Conservation (phyloP, 2,797 vertebrate genomes). For the Gymnopithys bicolor region DNA sequence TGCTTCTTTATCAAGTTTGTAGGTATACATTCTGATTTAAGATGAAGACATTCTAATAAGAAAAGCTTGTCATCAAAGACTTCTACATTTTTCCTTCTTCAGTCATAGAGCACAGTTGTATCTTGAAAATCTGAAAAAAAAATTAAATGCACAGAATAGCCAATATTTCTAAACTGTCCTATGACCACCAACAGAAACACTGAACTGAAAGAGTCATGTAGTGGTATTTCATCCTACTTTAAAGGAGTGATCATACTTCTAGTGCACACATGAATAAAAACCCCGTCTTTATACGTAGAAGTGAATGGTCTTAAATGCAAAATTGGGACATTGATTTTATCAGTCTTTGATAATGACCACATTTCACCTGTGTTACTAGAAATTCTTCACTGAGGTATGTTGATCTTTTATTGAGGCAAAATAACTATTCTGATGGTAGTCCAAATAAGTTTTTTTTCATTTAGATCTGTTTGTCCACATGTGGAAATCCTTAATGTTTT, state of each 20-base stretch:
- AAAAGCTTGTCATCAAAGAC: not conserved
- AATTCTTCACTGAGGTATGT: not conserved
- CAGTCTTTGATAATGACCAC: not conserved
- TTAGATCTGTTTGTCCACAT: not conserved
- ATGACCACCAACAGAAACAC: not conserved
- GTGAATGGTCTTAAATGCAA: not conserved
- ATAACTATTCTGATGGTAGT: not conserved
- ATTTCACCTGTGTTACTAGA: not conserved
- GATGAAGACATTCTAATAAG: conserved; percentile 32
- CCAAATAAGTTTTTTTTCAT: not conserved
- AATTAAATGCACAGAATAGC: not conserved
- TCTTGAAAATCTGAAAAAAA: not conserved
- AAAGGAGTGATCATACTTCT: not conserved
- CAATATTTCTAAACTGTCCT: not conserved
- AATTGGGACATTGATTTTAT: not conserved
- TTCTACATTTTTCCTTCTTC: not conserved
- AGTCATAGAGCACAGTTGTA: not conserved
- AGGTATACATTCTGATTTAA: conserved; percentile 36
- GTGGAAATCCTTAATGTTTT: not conserved
- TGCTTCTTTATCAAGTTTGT: conserved; percentile 61
- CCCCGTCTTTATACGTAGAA: not conserved
- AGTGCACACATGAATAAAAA: not conserved
- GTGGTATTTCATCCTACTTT: not conserved
- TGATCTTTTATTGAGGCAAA: not conserved
- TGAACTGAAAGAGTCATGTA: not conserved